phyloP scores from a whole-genome alignment of 2,888 invertebrate species.

The Aricia artaxerxes region DNA sequence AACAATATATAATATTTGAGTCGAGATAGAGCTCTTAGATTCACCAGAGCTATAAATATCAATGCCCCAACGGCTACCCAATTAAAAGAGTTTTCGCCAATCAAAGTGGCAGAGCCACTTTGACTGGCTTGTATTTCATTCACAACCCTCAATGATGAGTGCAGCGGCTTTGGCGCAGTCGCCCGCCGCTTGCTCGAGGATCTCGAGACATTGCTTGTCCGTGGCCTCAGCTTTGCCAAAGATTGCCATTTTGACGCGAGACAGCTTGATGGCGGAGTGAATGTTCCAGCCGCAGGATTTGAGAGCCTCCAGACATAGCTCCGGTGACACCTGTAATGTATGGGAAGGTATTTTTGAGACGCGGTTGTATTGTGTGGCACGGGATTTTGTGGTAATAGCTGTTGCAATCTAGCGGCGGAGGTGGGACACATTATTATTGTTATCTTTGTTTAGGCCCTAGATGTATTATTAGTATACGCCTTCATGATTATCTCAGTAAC shows the following conservation, averaged over 20 bases:
- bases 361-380: too few species aligned
- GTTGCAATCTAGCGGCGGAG: too few species aligned
- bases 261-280: slow-evolving; percentile 91
- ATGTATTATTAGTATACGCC: too few species aligned
- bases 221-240: slow-evolving; percentile 45
- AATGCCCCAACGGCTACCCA: background rate
- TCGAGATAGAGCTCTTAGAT: background rate
- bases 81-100: background rate
- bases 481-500: too few species aligned
- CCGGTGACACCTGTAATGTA: slow-evolving; percentile 81
- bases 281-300: slow-evolving; percentile 94
- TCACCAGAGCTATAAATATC: background rate
- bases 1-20: background rate
- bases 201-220: slow-evolving; percentile 67
- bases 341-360: background rate
- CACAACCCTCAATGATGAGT: slow-evolving; percentile 58
- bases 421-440: too few species aligned
- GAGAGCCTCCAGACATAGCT: slow-evolving; percentile 89
- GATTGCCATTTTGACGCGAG: slow-evolving; percentile 75
- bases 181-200: slow-evolving; percentile 82
- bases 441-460: too few species aligned
- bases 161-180: slow-evolving; percentile 85
- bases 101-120: background rate
- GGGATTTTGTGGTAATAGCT: too few species aligned
- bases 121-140: background rate